Evolutionary conservation across 2,797 vertebrate genomes (phyloP).

Genomic region (Pristis pectinata): DNA sequence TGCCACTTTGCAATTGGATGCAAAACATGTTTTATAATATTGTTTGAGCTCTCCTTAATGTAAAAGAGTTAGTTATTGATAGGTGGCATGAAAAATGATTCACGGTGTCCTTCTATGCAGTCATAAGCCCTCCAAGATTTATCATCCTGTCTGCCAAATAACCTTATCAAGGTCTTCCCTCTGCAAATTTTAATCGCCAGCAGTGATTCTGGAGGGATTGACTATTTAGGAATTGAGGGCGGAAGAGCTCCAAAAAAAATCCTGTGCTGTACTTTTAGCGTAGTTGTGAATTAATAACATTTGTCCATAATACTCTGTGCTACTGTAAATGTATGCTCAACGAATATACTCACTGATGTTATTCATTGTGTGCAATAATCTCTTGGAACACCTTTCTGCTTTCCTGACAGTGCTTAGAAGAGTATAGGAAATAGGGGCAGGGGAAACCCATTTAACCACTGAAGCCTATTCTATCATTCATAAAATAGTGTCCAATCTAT

Average conservation of each 20-base stretch:
- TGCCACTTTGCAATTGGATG: neutral
- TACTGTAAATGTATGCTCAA: neutral
- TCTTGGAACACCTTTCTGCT: neutral
- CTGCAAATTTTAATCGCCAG: neutral
- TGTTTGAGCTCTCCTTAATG: neutral
- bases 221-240: neutral
- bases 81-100: neutral
- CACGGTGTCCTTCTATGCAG: neutral
- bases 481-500: no score
- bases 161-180: neutral
- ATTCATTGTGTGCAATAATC: neutral
- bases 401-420: neutral
- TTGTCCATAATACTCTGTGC: neutral
- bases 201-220: neutral
- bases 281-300: neutral
- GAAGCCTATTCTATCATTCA: no score
- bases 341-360: neutral
- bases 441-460: no score
- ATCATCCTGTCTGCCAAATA: neutral
- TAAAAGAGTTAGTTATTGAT: no score
- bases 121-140: neutral
- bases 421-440: no score
- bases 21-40: neutral
- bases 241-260: conserved; percentile 13
- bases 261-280: conserved; percentile 15